Percentiles rank a stretch among this genome's conserved stretches.
phyloP scores from a whole-genome alignment of 2,797 vertebrate genomes.

The Alfaro cultratus region DNA sequence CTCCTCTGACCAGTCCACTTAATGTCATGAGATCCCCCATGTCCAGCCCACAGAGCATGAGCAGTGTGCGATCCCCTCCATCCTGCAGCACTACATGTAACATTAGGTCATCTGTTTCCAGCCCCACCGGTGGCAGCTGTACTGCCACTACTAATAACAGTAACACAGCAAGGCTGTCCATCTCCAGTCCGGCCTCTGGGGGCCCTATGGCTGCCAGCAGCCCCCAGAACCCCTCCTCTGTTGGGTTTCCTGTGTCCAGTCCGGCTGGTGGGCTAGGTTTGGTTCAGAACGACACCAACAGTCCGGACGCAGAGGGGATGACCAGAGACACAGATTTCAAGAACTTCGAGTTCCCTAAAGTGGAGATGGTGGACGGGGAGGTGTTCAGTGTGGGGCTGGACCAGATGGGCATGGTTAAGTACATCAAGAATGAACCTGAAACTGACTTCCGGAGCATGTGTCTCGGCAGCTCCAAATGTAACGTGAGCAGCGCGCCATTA shows the following conservation, averaged over 20 bases:
- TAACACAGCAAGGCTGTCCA: constrained; percentile 86
- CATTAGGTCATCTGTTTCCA: constrained; percentile 91
- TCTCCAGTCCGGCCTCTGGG: constrained; percentile 90
- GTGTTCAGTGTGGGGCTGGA: constrained; percentile 87
- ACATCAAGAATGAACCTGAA: constrained; percentile 96
- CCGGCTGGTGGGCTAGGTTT: constrained; percentile 83
- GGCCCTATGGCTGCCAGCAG: constrained; percentile 88
- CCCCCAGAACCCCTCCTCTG: constrained; percentile 84
- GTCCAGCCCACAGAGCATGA: constrained; percentile 93
- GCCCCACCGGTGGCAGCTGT: constrained; percentile 85
- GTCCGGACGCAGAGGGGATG: constrained; percentile 81
- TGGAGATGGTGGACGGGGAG: constrained; percentile 89
- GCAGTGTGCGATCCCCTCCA: constrained; percentile 92
- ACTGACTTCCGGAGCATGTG: constrained; percentile 92
- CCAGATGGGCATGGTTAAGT: constrained; percentile 92
- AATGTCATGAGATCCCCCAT: constrained; percentile 96
- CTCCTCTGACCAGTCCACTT: constrained; percentile 93
- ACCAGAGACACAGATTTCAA: constrained; percentile 87
- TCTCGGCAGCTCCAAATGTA: constrained; percentile 87
- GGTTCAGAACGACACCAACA: constrained; percentile 87
- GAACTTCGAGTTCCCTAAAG: constrained; percentile 91
- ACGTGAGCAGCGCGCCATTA: constrained; percentile 83
- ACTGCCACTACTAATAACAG: constrained; percentile 80
- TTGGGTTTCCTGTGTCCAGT: constrained; percentile 85
- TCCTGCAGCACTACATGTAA: constrained; percentile 88